These are phyloP conservation scores for Hydractinia symbiolongicarpus DNA, from an alignment of 30 jellyfish, hydroid and myxozoan species.

Conservation along the genomic window DNA sequence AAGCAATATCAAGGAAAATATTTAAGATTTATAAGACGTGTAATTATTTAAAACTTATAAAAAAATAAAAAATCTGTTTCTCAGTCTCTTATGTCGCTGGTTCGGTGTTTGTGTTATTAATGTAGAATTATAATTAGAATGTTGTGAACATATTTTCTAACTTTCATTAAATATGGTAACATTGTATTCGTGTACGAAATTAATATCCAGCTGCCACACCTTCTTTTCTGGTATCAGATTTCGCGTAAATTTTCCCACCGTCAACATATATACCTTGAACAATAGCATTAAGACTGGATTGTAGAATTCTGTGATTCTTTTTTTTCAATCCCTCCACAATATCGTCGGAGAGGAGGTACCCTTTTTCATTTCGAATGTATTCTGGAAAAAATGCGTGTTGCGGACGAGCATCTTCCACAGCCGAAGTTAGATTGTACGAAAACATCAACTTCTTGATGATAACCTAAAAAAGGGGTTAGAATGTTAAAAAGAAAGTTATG, in stretches of 20 bases:
- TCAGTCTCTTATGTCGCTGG: too few relatives aligned
- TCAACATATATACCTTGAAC: constrained; percentile 77
- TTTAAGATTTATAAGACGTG: too few relatives aligned
- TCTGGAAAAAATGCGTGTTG: constrained; percentile 70
- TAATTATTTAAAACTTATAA: too few relatives aligned
- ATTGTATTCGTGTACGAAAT: too few relatives aligned
- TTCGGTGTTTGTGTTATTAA: too few relatives aligned
- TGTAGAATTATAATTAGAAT: too few relatives aligned
- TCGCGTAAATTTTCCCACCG: constrained; percentile 54
- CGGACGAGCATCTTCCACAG: constrained; percentile 77
- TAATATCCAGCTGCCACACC: constrained; percentile 96
- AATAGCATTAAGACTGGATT: constrained; percentile 52
- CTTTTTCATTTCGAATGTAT: constrained; percentile 63
- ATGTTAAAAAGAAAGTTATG: neutral
- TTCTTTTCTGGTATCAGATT: constrained; percentile 79
- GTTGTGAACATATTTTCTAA: too few relatives aligned
- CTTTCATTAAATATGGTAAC: too few relatives aligned
- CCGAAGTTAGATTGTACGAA: constrained; percentile 70
- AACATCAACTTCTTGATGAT: constrained; percentile 85
- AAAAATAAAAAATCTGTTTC: too few relatives aligned
- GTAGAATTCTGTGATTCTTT: constrained; percentile 56
- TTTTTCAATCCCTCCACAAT: constrained; percentile 55
- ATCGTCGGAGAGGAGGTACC: constrained; percentile 30
- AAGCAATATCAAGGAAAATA: too few relatives aligned
- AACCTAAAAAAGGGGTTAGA: constrained; percentile 40